Base-by-base conservation (phyloP, 2,113 vertebrate genomes). In the Centropus bengalensis region DNA sequence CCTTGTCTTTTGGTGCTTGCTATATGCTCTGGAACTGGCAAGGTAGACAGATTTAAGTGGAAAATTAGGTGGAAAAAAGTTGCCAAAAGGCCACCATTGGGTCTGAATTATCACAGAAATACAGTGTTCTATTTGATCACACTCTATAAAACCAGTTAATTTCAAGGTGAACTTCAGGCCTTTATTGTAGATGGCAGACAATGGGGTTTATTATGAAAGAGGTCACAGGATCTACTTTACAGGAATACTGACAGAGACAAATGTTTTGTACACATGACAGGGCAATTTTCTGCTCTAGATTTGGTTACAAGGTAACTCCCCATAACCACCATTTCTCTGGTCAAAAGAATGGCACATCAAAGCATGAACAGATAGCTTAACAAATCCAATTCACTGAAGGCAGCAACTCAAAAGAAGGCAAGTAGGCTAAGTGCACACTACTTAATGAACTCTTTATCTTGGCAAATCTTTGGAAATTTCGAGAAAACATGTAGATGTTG, bases 221-320 rank as follows among this genome's bases (percentile, higher is more conserved):
- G 88, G 93, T 95, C 94, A 97, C 90, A 96, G 85, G 91, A 96
- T 93, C 95, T 96, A 92, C 91, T 95, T 95, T 95, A 96, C 79
- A 94, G 91, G 76, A 94, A 91, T 92, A 96, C 93, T 95, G 95
- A 96, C 89, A 90, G 76, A 91, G 88, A 95, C 88, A 95, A 94
- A 95, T 89, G 94, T 95, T 96, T 96, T 96, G 93, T 96, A 94
- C 94, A 96, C 92, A 96, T 93, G 91, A 97, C 89, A 94, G 93
- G 96, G 93, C 94, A 96, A 96, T 96, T 96, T 97, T 91, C 68
- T 73, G 68, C 93, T 62, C 82, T 64, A 78, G 62, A 75, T 86
- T 68, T 79, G 71, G 89, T 95, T 93, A 93, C 54, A 81, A 95
- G 94, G 88, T 93, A 95, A 86, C 91, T 88, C 64, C 27, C 74